phyloP scores from a whole-genome alignment of 2,888 invertebrate genomes.

The Agonopterix subpropinquella region DNA sequence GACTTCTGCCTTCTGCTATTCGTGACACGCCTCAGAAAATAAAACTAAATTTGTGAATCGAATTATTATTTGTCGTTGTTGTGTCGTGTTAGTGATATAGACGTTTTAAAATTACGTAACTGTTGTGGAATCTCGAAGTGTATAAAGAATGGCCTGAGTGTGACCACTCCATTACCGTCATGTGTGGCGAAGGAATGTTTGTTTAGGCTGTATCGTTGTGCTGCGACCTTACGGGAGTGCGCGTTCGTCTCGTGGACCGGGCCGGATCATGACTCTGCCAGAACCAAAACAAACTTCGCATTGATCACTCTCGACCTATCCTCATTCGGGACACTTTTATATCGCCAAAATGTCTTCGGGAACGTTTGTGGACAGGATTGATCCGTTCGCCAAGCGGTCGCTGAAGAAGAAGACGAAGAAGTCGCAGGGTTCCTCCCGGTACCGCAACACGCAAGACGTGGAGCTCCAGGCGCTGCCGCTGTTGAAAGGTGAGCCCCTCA shows the following conservation, averaged over 20 bases:
- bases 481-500: slow-evolving; percentile 89
- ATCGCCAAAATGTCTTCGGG: slow-evolving; percentile 82
- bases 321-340: slow-evolving; percentile 68
- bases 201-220: slow-evolving; percentile 74
- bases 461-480: slow-evolving; percentile 97
- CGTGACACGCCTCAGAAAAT: slow-evolving; percentile 76
- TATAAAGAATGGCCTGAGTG: slow-evolving; percentile 74
- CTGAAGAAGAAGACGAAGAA: slow-evolving; percentile 98
- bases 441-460: slow-evolving; percentile 98
- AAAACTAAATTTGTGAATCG: slow-evolving; percentile 72
- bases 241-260: slow-evolving; percentile 65
- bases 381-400: slow-evolving; percentile 99
- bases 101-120: slow-evolving; percentile 74
- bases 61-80: slow-evolving; percentile 67
- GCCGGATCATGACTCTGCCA: slow-evolving; percentile 72
- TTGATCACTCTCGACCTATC: slow-evolving; percentile 68
- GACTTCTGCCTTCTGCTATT: slow-evolving; percentile 74
- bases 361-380: slow-evolving; percentile 99
- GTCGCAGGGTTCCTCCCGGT: slow-evolving; percentile 99
- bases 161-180: slow-evolving; percentile 74
- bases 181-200: slow-evolving; percentile 76
- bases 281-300: slow-evolving; percentile 69
- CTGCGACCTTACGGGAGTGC: slow-evolving; percentile 66
- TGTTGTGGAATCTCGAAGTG: slow-evolving; percentile 74
- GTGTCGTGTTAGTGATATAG: slow-evolving; percentile 71